Evolutionary conservation across 2,113 vertebrate species (phyloP), one percentile per base, ranked within the genome.

Genomic region (Phoxinus phoxinus): DNA sequence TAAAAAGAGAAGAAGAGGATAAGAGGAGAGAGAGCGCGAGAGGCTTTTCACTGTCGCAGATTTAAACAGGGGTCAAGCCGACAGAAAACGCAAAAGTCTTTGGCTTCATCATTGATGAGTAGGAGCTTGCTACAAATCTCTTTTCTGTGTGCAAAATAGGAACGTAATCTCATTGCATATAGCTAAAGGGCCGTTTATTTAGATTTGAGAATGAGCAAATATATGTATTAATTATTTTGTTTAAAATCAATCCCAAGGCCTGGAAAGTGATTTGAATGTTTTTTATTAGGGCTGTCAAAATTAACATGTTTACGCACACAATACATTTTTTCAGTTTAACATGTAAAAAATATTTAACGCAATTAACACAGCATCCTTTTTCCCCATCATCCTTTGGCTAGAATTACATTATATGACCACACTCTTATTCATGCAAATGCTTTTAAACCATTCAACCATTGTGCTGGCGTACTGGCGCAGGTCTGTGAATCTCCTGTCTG

Each of bases 171-270:
- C 32, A 83, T 65, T 79, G 73, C 84, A 69, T 84, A 11, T 84
- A 11, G 84, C 84, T 76, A 86, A 71, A 71, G 80, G 80, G 48
- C 81, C 81, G 51, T 83, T 56, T 81, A 76, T 77, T 84, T 81
- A 61, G 37, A 46, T 84, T 81, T 63, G 27, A 17, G 35, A 71
- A 35, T 71, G 48, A 27, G 25, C 46, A 88, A 75, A 86, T 88
- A 81, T 88, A 85, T 86, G 21, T 84, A 80, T 84, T 84, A 81
- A 87, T 87, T 69, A 63, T 87, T 69, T 71, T 84, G 74, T 84
- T 76, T 6, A 53, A 59, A 74, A 87, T 61, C 51, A 81, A 86
- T 21, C 79, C 41, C 58, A 46, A 19, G 21, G 51, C 19, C 4
- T 78, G 30, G 48, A 6, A 15, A 41, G 35, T 9, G 15, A 19